These are phyloP conservation scores for Hirudinaria manillensis DNA, from an alignment of 2,888 invertebrate genomes.

Conservation along the genomic window DNA sequence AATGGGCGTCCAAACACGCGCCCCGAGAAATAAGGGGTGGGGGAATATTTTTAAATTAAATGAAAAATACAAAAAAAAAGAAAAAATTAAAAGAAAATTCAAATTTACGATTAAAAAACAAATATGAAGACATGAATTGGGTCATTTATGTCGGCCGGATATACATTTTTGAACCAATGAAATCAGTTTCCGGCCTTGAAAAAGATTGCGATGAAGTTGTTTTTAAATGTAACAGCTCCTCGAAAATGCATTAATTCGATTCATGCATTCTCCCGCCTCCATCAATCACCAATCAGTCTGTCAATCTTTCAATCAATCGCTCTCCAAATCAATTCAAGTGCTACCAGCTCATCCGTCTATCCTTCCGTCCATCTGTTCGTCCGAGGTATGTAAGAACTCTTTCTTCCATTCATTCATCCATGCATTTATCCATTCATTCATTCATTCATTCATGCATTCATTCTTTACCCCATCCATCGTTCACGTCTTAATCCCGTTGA, in stretches of 20 bases:
- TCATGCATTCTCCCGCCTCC: neutral
- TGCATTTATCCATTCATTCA: neutral
- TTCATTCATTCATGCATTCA: neutral
- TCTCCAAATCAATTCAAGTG: neutral
- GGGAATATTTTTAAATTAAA: no score
- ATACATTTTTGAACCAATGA: no score
- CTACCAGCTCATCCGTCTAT: neutral
- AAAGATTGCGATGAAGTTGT: no score
- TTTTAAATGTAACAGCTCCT: no score
- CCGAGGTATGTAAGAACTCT: neutral
- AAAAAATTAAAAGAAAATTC: no score
- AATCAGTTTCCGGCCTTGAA: no score
- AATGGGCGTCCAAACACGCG: neutral
- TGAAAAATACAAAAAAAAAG: no score
- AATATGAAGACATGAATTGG: no score
- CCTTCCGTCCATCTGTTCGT: neutral
- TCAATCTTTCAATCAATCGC: neutral
- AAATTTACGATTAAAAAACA: no score
- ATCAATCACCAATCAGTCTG: neutral
- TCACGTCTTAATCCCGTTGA: neutral
- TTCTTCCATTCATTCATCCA: neutral
- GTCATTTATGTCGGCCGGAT: no score
- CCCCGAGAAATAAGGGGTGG: no score
- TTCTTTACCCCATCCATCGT: neutral
- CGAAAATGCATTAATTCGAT: no score